Conservation (phyloP, 2,113 vertebrate species). For the Myiozetetes cayanensis region DNA sequence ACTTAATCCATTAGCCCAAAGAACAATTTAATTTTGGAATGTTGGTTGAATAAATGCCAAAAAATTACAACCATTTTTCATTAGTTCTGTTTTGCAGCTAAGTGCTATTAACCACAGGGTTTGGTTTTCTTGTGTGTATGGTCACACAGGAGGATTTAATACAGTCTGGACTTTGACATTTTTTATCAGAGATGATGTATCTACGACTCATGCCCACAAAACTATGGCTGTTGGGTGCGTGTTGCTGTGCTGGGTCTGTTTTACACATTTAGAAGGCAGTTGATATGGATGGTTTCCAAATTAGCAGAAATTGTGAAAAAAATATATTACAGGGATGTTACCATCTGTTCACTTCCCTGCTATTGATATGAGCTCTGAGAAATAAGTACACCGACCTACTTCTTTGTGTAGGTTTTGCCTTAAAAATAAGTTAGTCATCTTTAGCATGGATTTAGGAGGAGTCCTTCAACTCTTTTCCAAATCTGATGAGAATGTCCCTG, state of each 20-base stretch:
- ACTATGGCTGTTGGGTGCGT: not conserved
- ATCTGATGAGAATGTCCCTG: not conserved
- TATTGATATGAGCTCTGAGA: not conserved
- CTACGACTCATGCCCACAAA: not conserved
- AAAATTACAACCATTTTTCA: not conserved
- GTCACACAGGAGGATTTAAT: not conserved
- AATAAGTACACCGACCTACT: not conserved
- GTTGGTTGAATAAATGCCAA: not conserved
- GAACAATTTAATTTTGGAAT: accelerated
- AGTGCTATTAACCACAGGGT: not conserved
- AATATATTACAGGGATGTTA: not conserved
- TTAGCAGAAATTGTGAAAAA: not conserved
- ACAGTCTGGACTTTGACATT: not conserved
- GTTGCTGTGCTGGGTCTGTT: not conserved
- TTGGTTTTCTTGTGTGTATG: not conserved
- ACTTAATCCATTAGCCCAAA: not conserved
- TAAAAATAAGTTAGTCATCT: not conserved
- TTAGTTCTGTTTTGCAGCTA: not conserved
- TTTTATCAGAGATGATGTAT: not conserved
- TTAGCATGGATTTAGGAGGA: not conserved
- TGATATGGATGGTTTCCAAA: not conserved
- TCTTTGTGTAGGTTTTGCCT: not conserved
- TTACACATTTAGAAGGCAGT: not conserved
- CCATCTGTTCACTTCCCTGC: not conserved
- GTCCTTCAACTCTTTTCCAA: not conserved